phyloP scores from a whole-genome alignment of 30 jellyfish, hydroid and myxozoan genomes.

The Hydractinia echinata region DNA sequence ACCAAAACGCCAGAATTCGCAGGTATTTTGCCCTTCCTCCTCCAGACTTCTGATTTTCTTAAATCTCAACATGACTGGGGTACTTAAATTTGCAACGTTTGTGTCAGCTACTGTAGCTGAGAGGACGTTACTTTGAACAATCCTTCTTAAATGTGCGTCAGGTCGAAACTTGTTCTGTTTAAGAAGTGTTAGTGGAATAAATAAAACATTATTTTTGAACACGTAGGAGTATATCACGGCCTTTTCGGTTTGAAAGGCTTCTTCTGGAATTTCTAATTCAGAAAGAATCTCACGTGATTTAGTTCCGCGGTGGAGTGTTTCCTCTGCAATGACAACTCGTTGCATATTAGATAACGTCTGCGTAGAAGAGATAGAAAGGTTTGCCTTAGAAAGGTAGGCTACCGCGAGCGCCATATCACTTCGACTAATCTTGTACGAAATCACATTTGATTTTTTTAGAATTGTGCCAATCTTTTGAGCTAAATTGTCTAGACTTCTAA shows the following conservation, averaged over 20 bases:
- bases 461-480: conserved; percentile 1
- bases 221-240: conserved; percentile 13
- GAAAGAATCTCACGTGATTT: not conserved
- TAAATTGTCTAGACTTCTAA: not conserved
- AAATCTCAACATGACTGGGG: conserved; percentile 3
- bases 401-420: not conserved
- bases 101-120: conserved; percentile 11
- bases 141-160: not conserved
- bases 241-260: conserved; percentile 1
- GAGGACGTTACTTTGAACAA: conserved; percentile 3
- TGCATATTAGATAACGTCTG: not conserved
- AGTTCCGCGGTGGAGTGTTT: not conserved
- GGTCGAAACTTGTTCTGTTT: not conserved
- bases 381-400: not conserved
- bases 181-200: not conserved
- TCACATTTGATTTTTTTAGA: not conserved
- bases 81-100: not conserved
- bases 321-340: not conserved
- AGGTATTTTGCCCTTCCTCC: conserved; percentile 5
- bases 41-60: not conserved
- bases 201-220: conserved; percentile 3
- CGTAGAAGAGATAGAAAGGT: not conserved
- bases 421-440: not conserved
- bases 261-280: conserved; percentile 4
- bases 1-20: not conserved